These are phyloP conservation scores for Dasysyrphus tricinctus DNA, from an alignment of 2,888 invertebrate genomes.

Conservation along the genomic window DNA sequence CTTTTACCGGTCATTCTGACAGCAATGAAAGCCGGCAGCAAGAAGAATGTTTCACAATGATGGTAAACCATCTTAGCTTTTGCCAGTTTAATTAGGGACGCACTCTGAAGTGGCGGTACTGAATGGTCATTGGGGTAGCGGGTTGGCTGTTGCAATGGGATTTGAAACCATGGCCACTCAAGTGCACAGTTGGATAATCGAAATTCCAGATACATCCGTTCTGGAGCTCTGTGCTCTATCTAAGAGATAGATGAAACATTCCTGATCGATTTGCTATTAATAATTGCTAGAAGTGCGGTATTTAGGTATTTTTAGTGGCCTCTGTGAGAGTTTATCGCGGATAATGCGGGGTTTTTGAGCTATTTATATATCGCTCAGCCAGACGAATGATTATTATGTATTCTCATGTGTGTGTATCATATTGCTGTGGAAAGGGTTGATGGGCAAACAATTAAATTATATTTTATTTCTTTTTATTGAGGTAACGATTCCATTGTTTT, in stretches of 20 bases:
- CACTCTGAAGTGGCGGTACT: not conserved
- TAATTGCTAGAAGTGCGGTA: constrained; percentile 58
- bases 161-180: constrained; percentile 26
- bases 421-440: constrained; percentile 19
- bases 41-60: constrained; percentile 41
- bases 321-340: constrained; percentile 28
- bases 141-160: constrained; percentile 16
- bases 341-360: constrained; percentile 9
- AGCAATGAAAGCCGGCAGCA: constrained; percentile 11
- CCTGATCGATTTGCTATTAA: constrained; percentile 66
- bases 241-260: constrained; percentile 65
- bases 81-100: constrained; percentile 67
- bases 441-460: constrained; percentile 31
- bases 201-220: constrained; percentile 65
- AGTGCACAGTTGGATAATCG: constrained; percentile 42
- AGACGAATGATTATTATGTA: not conserved
- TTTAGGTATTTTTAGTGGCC: constrained; percentile 36
- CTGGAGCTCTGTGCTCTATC: constrained; percentile 40
- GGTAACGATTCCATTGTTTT: not conserved
- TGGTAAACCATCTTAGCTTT: constrained; percentile 47
- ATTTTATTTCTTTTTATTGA: not conserved
- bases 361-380: not conserved
- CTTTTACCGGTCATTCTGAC: constrained; percentile 50
- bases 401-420: not conserved
- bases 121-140: not conserved